Evolutionary conservation across 2,797 vertebrate species (phyloP).

Genomic region (Thaleichthys pacificus): DNA sequence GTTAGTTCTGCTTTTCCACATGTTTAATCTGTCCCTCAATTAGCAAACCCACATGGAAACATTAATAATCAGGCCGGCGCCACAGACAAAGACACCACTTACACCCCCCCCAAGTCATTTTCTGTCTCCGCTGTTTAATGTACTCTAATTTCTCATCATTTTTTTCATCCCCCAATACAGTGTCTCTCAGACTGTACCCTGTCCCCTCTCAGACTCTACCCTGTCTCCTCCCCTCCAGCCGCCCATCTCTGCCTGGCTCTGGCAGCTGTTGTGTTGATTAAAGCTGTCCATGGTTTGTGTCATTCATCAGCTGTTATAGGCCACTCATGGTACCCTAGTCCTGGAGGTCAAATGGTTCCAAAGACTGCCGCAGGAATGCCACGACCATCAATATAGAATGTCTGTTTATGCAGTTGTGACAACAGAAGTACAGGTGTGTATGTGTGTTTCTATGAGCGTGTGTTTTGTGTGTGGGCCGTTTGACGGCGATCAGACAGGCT

Average conservation of each 20-base stretch:
- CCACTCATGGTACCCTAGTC: too few species aligned
- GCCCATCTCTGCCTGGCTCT: not conserved
- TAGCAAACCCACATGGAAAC: conserved; percentile 54
- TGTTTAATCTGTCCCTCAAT: conserved; percentile 48
- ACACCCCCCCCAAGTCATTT: not conserved
- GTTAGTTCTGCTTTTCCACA: conserved; percentile 22
- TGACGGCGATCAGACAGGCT: too few species aligned
- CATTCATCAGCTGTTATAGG: too few species aligned
- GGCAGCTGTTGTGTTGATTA: too few species aligned
- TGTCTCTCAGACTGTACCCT: not conserved
- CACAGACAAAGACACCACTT: conserved; percentile 24
- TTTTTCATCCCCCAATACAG: not conserved
- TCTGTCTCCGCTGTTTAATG: conserved; percentile 5
- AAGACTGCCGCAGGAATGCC: too few species aligned
- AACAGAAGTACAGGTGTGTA: too few species aligned
- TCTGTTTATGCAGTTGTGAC: too few species aligned
- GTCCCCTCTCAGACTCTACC: not conserved
- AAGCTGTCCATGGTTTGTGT: too few species aligned
- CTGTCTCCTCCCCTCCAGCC: not conserved
- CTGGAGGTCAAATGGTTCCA: too few species aligned
- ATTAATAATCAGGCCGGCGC: conserved; percentile 49
- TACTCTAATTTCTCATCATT: not conserved
- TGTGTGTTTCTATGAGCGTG: too few species aligned
- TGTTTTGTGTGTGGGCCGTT: too few species aligned
- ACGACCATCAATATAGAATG: too few species aligned